Base-by-base conservation (phyloP, 1,140 invertebrate genomes). In the Drosophila ficusphila region DNA sequence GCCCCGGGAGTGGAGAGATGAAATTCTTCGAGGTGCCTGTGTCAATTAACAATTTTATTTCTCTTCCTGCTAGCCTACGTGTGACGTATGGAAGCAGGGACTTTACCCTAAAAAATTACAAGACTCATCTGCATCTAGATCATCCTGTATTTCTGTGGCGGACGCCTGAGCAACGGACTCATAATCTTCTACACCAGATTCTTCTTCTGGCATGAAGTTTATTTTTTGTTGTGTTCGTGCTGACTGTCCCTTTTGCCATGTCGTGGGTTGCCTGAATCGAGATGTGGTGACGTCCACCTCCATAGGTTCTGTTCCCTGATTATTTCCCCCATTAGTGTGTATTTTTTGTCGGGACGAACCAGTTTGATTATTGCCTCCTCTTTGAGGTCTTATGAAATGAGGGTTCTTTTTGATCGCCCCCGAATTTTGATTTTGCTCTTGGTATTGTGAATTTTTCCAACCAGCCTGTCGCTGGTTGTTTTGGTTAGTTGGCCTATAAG, bases 41-140 rank as follows among this genome's bases (percentile, higher is more conserved):
- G 21, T 73, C 61, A n/a, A 67, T 67, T 11, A 73, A 47, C 8
- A 73, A 27, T 58, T 44, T 53, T n/a, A 73, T 58, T 51, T 46
- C 49, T 14, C 19, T 31, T 21, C 60, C 69, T 52, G 46, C 52
- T 41, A 65, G 9, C 19, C 36, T 58, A 7, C 60, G 39, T n/a
- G 41, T 48, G n/a, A 70, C 27, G 27, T 38, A 62, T 21, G 48
- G 56, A n/a, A 61, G 67, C 41, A 62, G 67, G 38, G 52, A 65
- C 2, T 29, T 53, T 42, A 29, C 8, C n/a, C 47, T 65, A 72
- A 72, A 72, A 65, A 64, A 27, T 27, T 27, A 7, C 25, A 27
- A 1, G 4, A 7, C 6, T 27, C 25, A 27, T 27, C 25, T 6
- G 25, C 25, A 7, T 27, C 6, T 27, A 27, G 8, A 7, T 27